A percentile compares a stretch with the other conserved stretches of the same genome.
Evolutionary conservation across 2,888 invertebrate genomes (phyloP).

Genomic region (Scaptomyza polygonia): DNA sequence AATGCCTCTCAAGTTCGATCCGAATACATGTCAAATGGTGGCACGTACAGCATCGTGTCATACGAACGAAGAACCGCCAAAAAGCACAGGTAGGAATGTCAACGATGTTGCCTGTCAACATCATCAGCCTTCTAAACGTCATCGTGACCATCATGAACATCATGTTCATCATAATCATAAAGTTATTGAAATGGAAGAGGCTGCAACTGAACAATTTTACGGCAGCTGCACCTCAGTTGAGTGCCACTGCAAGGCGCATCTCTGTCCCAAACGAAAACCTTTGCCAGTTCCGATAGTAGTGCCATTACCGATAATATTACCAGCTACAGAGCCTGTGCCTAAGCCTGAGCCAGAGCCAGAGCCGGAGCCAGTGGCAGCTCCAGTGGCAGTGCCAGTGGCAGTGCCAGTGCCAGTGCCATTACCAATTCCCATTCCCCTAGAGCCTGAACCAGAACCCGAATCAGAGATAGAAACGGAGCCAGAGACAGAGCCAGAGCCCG

Average conservation of each 20-base stretch:
- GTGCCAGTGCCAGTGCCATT: not conserved
- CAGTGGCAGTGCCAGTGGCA: not conserved
- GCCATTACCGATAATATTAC: not conserved
- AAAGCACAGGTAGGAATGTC: slow-evolving; percentile 17
- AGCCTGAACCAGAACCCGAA: not conserved
- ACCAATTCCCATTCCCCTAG: not conserved
- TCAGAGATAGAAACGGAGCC: not conserved
- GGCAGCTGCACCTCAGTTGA: slow-evolving; percentile 8
- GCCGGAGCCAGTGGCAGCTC: not conserved
- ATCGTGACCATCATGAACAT: not conserved
- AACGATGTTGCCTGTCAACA: not conserved
- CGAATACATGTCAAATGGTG: slow-evolving; percentile 41
- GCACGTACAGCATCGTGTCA: not conserved
- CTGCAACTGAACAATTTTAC: not conserved
- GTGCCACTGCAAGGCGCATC: not conserved
- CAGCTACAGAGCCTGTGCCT: not conserved
- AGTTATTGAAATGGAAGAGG: not conserved
- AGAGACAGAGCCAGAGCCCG: not conserved
- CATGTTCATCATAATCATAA: not conserved
- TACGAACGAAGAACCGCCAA: not conserved
- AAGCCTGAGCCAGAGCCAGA: not conserved
- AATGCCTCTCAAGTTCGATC: slow-evolving; percentile 67
- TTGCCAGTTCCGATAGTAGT: too few relatives aligned
- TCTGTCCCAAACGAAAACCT: not conserved
- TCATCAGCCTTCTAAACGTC: not conserved